These are phyloP conservation scores for Bellardia bayeri DNA, from an alignment of 2,888 invertebrate species.

Conservation along the genomic window DNA sequence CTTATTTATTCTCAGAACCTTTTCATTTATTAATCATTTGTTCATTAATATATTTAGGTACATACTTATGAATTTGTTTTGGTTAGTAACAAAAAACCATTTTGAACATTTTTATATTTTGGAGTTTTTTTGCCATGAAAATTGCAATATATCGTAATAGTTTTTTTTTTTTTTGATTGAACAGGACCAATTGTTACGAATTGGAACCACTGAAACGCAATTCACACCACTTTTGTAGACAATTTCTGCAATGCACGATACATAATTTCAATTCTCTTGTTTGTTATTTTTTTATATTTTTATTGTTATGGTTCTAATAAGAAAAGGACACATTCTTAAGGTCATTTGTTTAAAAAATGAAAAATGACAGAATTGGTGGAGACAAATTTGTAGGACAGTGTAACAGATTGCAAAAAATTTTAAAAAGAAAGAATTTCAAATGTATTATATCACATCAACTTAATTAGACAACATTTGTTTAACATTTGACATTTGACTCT, in stretches of 20 bases:
- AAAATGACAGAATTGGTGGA: background rate
- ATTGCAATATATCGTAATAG: no score
- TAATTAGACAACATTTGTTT: constrained; percentile 41
- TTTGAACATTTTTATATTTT: no score
- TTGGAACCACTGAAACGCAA: no score
- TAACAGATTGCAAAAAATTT: constrained; percentile 22
- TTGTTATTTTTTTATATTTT: background rate
- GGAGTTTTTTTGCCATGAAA: no score
- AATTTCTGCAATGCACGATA: no score
- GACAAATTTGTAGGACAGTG: constrained; percentile 25
- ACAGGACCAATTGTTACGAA: no score
- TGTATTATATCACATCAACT: background rate
- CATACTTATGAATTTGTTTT: no score
- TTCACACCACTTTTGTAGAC: no score
- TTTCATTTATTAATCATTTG: background rate
- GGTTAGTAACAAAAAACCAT: no score
- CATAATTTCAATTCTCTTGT: no score
- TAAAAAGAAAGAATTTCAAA: background rate
- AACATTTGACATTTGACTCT: constrained; percentile 26
- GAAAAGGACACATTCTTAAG: constrained; percentile 4
- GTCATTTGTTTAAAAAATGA: background rate
- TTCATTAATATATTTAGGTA: background rate
- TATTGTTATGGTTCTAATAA: background rate
- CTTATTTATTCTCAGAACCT: background rate
- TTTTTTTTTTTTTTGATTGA: no score